phyloP scores from a whole-genome alignment of 2,797 vertebrate species.

The Xyrichtys novacula region DNA sequence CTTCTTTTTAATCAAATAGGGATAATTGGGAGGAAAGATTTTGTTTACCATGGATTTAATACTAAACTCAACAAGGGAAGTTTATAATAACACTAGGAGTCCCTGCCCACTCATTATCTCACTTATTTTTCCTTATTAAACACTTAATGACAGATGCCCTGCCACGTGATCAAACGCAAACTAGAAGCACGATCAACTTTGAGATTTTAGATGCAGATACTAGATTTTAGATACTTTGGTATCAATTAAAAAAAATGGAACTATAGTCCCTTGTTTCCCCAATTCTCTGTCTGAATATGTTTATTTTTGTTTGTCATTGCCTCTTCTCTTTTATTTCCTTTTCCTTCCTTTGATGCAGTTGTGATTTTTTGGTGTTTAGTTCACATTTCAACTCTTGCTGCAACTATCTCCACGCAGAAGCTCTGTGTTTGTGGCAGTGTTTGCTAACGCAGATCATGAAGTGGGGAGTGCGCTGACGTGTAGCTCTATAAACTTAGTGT shows the following conservation, averaged over 20 bases:
- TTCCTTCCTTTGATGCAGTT: too few relatives aligned
- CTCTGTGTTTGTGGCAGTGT: constrained; percentile 12
- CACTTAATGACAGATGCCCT: constrained; percentile 15
- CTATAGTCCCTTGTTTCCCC: not conserved
- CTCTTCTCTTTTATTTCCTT: too few relatives aligned
- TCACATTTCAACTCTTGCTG: constrained; percentile 28
- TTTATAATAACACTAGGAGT: constrained; percentile 27
- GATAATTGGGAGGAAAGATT: constrained; percentile 34
- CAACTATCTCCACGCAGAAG: constrained; percentile 10
- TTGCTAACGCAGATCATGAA: constrained; percentile 49
- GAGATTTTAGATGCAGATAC: not conserved
- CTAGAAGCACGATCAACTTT: constrained; percentile 19
- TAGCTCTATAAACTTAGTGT: constrained; percentile 57
- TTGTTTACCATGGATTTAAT: constrained; percentile 50
- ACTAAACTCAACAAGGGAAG: constrained; percentile 38
- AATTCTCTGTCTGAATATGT: not conserved
- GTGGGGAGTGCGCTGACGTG: constrained; percentile 54
- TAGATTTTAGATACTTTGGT: not conserved
- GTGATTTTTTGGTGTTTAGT: too few relatives aligned
- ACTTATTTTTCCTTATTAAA: constrained; percentile 23
- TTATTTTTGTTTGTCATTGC: not conserved
- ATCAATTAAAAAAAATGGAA: not conserved
- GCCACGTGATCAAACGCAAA: constrained; percentile 16
- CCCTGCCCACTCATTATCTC: constrained; percentile 25
- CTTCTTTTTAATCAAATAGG: constrained; percentile 41